A percentile compares a stretch with the other conserved stretches of the same genome.
Evolutionary conservation across 2,888 invertebrate species (phyloP).

Genomic region (Agrilus cyanescens): DNA sequence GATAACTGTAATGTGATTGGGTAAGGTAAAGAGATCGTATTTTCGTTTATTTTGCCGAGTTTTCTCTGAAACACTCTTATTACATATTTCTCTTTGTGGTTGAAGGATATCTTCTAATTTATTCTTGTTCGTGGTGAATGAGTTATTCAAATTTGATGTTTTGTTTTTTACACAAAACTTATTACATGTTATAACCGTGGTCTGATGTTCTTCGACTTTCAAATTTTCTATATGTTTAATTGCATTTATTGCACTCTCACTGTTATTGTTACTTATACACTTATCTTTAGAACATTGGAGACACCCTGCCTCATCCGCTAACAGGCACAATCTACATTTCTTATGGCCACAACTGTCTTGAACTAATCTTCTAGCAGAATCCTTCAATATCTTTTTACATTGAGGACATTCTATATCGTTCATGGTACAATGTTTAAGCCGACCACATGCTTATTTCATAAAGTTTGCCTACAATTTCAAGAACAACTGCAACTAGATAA

Average conservation of each 20-base stretch:
- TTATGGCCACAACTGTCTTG: conserved; percentile 64
- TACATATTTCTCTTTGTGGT: neutral
- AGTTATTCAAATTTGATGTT: conserved; percentile 1
- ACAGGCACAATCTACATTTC: conserved; percentile 61
- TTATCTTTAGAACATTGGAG: conserved; percentile 24
- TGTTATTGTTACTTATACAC: conserved; percentile 30
- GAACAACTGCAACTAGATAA: no score
- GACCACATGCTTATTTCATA: no score
- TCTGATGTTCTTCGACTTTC: conserved; percentile 20
- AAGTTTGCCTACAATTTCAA: no score
- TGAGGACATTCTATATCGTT: conserved; percentile 34
- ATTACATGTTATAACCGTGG: conserved; percentile 28
- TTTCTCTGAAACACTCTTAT: neutral
- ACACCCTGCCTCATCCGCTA: conserved; percentile 55
- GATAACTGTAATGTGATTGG: conserved; percentile 26
- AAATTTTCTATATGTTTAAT: conserved; percentile 13
- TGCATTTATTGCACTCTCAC: conserved; percentile 2
- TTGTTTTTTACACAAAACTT: conserved; percentile 13
- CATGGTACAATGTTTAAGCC: no score
- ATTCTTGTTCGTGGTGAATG: neutral
- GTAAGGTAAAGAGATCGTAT: conserved; percentile 20
- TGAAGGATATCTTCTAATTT: conserved; percentile 3
- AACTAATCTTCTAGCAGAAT: conserved; percentile 50
- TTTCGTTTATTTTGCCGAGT: conserved; percentile 12
- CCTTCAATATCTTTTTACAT: conserved; percentile 44